Evolutionary conservation across 2,888 invertebrate genomes (phyloP).

Genomic region (Uropetala carovei): DNA sequence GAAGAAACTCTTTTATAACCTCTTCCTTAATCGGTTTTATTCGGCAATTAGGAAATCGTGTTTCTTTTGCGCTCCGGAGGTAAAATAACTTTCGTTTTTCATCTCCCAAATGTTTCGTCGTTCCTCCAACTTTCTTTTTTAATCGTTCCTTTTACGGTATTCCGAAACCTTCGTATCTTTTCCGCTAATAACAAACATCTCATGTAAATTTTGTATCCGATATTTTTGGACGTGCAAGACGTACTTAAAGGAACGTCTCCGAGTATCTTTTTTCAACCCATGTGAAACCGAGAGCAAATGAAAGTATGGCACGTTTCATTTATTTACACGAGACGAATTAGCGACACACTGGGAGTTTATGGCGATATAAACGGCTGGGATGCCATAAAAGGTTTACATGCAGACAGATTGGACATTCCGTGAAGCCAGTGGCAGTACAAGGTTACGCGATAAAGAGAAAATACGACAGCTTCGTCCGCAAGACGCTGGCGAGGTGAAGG

Average conservation of each 20-base stretch:
- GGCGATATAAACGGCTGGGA: background rate
- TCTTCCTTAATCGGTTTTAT: slow-evolving; percentile 1
- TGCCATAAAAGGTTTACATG: background rate
- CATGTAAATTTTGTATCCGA: too few species aligned
- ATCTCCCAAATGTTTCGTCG: too few species aligned
- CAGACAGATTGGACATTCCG: slow-evolving; percentile 5
- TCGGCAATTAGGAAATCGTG: background rate
- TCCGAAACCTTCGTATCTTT: too few species aligned
- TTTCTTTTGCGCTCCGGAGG: background rate
- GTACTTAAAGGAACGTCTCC: too few species aligned
- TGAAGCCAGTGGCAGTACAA: slow-evolving; percentile 28
- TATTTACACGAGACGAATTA: background rate
- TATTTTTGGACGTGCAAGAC: too few species aligned
- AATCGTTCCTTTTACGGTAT: too few species aligned
- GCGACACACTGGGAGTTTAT: background rate
- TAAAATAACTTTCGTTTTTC: too few species aligned
- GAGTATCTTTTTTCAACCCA: too few species aligned
- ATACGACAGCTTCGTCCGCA: background rate
- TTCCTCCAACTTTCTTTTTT: too few species aligned
- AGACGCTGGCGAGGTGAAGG: slow-evolving; percentile 29
- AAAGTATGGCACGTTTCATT: background rate
- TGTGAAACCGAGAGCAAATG: too few species aligned
- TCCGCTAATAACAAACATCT: too few species aligned
- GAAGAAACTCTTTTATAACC: background rate
- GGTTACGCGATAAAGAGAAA: slow-evolving; percentile 22